phyloP scores from a whole-genome alignment of 2,113 vertebrate genomes.

The Rhinolophus sinicus region DNA sequence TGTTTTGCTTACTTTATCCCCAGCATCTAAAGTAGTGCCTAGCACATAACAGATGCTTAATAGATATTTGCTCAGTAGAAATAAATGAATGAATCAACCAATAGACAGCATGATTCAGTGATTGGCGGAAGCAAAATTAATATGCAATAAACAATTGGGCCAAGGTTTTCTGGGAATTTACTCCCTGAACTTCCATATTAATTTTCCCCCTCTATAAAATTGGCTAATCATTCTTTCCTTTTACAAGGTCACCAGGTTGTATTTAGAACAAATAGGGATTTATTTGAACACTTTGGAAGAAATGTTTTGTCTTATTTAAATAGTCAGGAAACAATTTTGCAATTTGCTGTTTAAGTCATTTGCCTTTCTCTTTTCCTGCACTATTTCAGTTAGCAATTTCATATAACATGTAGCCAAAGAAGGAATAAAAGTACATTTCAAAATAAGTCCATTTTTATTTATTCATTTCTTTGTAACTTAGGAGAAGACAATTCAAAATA shows the following conservation, averaged over 20 bases:
- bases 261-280: not conserved
- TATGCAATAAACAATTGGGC: not conserved
- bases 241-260: not conserved
- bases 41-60: not conserved
- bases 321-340: constrained; percentile 3
- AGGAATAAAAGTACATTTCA: not conserved
- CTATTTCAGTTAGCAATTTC: constrained; percentile 5
- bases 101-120: not conserved
- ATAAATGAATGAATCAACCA: not conserved
- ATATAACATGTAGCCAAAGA: not conserved
- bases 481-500: not conserved
- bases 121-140: not conserved
- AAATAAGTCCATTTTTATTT: not conserved
- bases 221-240: not conserved
- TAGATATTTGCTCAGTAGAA: not conserved
- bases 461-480: not conserved
- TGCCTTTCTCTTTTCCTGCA: not conserved
- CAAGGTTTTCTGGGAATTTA: constrained; percentile 27
- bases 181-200: not conserved
- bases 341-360: not conserved
- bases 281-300: not conserved
- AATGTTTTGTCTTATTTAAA: constrained; percentile 2
- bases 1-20: not conserved
- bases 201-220: not conserved
- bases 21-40: not conserved